Evolutionary conservation across 2,888 invertebrate genomes (phyloP).

Genomic region (Ennomos quercinarius): DNA sequence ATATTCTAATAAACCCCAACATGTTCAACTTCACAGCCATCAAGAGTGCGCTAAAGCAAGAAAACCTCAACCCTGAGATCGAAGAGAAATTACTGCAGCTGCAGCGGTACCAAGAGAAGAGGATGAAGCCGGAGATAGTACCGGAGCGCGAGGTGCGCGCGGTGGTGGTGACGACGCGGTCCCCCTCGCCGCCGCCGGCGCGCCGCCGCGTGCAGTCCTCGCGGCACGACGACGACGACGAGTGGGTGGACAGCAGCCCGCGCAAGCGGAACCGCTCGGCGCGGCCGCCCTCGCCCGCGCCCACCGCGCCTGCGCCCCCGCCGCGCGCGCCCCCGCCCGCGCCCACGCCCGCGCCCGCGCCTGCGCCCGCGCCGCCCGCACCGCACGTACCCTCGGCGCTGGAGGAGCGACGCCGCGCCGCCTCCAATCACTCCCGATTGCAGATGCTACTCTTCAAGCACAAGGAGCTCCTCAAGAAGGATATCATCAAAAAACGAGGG

Average conservation of each 20-base stretch:
- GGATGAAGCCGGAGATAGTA: conserved; percentile 87
- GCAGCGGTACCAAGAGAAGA: conserved; percentile 93
- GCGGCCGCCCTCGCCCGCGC: conserved; percentile 39
- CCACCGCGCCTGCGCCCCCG: conserved; percentile 34
- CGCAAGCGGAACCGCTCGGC: conserved; percentile 59
- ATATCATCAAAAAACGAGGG: conserved; percentile 95
- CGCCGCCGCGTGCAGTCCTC: conserved; percentile 62
- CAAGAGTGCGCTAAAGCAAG: conserved; percentile 95
- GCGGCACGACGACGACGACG: conserved; percentile 74
- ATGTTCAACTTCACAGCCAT: conserved; percentile 87
- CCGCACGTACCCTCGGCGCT: conserved; percentile 54
- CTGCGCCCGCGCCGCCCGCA: conserved; percentile 46
- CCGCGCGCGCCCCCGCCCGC: conserved; percentile 42
- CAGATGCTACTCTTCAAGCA: conserved; percentile 93
- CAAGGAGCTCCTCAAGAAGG: conserved; percentile 96
- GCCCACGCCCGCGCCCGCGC: conserved; percentile 42
- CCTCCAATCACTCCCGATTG: conserved; percentile 85
- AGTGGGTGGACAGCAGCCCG: conserved; percentile 74
- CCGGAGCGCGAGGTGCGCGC: conserved; percentile 69
- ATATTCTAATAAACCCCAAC: no score
- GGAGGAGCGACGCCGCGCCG: conserved; percentile 83
- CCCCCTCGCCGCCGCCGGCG: conserved; percentile 55
- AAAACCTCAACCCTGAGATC: conserved; percentile 96
- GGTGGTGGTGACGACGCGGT: conserved; percentile 50
- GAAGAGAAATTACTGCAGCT: conserved; percentile 95